Conservation (phyloP, 2,113 vertebrate species). For the Probosciger aterrimus region DNA sequence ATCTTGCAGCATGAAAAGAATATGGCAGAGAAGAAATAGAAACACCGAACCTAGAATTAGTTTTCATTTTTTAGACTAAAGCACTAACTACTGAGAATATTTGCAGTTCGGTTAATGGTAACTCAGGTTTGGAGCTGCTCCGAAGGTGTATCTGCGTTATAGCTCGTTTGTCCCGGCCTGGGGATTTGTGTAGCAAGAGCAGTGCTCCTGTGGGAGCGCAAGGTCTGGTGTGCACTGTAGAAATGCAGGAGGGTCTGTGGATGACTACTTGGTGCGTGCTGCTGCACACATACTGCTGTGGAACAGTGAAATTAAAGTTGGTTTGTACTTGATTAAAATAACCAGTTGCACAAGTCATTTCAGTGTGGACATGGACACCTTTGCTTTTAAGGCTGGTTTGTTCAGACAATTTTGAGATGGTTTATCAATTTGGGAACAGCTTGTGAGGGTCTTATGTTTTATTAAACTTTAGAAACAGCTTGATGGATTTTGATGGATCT, state of each 20-base stretch:
- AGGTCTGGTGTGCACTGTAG: no score
- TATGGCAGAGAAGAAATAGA: neutral
- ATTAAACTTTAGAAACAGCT: neutral
- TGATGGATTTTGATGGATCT: neutral
- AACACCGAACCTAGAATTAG: neutral
- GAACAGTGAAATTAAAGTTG: neutral
- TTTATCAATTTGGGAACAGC: neutral
- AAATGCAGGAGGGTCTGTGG: neutral
- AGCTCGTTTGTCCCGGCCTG: neutral
- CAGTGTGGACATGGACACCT: neutral
- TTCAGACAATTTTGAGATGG: neutral
- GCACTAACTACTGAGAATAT: neutral
- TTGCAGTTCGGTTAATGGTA: neutral
- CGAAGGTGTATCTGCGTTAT: neutral
- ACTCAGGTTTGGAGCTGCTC: neutral
- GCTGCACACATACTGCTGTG: neutral
- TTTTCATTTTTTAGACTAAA: neutral
- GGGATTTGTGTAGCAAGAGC: no score
- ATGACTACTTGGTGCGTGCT: neutral
- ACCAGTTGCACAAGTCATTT: neutral
- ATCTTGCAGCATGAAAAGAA: neutral
- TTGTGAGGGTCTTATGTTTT: neutral
- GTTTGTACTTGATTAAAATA: neutral
- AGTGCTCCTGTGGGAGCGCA: neutral
- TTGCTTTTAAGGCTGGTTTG: neutral